These are phyloP conservation scores for Darevskia nairensis DNA, from an alignment of 2,797 vertebrate genomes.

Conservation along the genomic window DNA sequence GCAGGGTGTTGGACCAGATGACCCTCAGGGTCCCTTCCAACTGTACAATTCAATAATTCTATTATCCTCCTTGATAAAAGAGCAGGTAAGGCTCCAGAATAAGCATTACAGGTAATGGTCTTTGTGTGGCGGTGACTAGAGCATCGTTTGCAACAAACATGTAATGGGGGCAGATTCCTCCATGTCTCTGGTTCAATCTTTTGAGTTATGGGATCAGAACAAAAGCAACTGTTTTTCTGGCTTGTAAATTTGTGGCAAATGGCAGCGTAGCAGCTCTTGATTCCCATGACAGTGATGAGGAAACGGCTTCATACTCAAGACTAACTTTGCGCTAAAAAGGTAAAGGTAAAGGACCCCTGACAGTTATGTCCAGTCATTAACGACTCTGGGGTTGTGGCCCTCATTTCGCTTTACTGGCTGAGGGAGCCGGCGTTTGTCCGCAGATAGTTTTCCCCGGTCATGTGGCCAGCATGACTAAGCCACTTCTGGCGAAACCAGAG, in stretches of 20 bases:
- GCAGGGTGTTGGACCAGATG: no score
- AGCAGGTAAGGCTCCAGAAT: neutral
- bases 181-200: slow-evolving; percentile 85
- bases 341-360: no score
- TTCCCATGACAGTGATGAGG: slow-evolving; percentile 91
- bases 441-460: no score
- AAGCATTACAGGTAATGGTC: neutral
- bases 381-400: no score
- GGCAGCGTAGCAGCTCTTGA: slow-evolving; percentile 97
- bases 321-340: slow-evolving; percentile 73
- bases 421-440: no score
- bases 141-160: slow-evolving; percentile 80
- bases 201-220: slow-evolving; percentile 95
- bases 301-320: slow-evolving; percentile 86
- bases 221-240: slow-evolving; percentile 98
- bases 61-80: neutral
- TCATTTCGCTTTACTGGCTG: no score
- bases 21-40: no score
- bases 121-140: no score
- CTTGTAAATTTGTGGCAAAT: slow-evolving; percentile 99
- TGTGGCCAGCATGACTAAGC: no score
- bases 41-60: no score
- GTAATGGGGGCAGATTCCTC: slow-evolving; percentile 74
- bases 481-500: no score
- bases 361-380: no score